Evolutionary conservation across 2,888 invertebrate species (phyloP).

Genomic region (Ophion obscuratus): DNA sequence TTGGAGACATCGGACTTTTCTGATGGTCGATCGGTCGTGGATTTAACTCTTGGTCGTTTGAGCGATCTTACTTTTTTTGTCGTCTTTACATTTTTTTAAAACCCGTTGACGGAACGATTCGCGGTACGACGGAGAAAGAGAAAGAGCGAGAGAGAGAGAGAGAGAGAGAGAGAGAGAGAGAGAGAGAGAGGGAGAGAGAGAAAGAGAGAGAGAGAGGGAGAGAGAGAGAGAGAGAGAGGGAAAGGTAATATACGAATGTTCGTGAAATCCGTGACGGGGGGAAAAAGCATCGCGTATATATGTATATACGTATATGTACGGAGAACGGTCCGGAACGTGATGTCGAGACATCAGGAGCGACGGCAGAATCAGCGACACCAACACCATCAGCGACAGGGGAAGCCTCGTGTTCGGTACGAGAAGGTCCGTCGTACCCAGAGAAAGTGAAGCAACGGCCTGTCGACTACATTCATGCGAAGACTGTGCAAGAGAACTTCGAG

Average conservation of each 20-base stretch:
- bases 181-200: not conserved
- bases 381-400: constrained; percentile 42
- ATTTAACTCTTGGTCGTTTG: constrained; percentile 25
- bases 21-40: constrained; percentile 21
- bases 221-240: not conserved
- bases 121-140: not conserved
- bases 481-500: constrained; percentile 37
- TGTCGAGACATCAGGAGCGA: constrained; percentile 47
- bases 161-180: too few relatives aligned
- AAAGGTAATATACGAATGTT: constrained; percentile 35
- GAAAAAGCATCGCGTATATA: not conserved
- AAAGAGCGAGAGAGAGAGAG: not conserved
- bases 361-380: constrained; percentile 38
- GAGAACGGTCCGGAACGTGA: constrained; percentile 47
- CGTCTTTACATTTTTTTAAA: not conserved
- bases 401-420: constrained; percentile 55
- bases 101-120: constrained; percentile 8
- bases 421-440: constrained; percentile 58
- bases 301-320: constrained; percentile 22
- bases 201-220: not conserved
- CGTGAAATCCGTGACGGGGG: constrained; percentile 47
- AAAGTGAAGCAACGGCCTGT: constrained; percentile 60
- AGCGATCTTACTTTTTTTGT: constrained; percentile 23
- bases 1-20: constrained; percentile 8
- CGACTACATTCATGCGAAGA: constrained; percentile 50